phyloP scores from a whole-genome alignment of 2,888 invertebrate species.

The Disparrhopalites patrizii region DNA sequence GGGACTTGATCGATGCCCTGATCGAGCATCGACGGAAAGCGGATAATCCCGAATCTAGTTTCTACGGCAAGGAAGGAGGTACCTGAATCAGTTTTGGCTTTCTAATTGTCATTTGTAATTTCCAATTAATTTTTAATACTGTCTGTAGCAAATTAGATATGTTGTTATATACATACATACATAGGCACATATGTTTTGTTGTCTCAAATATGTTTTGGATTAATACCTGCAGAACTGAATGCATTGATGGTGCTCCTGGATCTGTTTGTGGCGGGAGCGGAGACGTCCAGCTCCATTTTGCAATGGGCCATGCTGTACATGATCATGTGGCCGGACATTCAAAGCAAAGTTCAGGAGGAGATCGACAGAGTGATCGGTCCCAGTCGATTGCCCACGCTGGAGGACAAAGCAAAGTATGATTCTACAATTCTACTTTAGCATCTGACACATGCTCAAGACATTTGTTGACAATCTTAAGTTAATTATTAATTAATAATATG shows the following conservation, averaged over 20 bases:
- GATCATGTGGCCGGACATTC: constrained; percentile 47
- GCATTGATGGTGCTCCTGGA: constrained; percentile 43
- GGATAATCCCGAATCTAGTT: constrained; percentile 42
- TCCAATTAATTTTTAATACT: not conserved
- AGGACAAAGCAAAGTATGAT: constrained; percentile 45
- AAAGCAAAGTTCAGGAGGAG: constrained; percentile 45
- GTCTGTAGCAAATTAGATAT: too few species aligned
- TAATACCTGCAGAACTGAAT: constrained; percentile 45
- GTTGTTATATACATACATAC: too few species aligned
- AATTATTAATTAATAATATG: not conserved
- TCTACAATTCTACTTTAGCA: not conserved
- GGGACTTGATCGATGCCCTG: constrained; percentile 46
- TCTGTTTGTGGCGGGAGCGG: constrained; percentile 48
- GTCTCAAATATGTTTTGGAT: too few species aligned
- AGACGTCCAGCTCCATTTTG: constrained; percentile 42
- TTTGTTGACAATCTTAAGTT: not conserved
- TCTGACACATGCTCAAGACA: not conserved
- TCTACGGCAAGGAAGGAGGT: constrained; percentile 47
- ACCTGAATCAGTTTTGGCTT: not conserved
- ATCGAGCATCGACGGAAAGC: constrained; percentile 40
- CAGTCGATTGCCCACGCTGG: constrained; percentile 47
- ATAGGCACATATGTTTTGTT: too few species aligned
- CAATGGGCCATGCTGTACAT: constrained; percentile 48
- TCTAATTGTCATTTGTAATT: not conserved
- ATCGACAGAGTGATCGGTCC: constrained; percentile 42